Evolutionary conservation across 2,113 vertebrate genomes (phyloP).

Genomic region (Petaurus breviceps): DNA sequence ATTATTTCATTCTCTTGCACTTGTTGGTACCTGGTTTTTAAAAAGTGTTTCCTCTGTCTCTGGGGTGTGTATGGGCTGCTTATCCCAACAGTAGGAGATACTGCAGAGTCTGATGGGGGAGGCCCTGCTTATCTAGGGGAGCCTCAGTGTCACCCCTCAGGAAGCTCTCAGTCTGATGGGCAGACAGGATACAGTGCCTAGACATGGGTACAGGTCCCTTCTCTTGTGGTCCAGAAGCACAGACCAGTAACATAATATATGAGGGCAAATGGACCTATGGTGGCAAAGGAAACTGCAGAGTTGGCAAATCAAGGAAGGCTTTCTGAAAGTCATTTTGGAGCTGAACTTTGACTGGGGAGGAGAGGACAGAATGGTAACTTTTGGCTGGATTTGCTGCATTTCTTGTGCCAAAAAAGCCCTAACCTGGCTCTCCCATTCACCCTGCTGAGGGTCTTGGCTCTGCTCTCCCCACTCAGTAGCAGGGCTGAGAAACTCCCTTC

Average conservation of each 20-base stretch:
- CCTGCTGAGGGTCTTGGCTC: background rate
- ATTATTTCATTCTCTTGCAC: background rate
- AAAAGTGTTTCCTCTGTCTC: background rate
- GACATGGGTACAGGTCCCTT: background rate
- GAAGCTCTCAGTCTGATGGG: background rate
- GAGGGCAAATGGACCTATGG: background rate
- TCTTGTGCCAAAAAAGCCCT: background rate
- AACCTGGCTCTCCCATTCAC: background rate
- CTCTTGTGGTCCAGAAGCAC: background rate
- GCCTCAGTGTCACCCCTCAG: background rate
- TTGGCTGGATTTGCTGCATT: background rate
- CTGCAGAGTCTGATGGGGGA: background rate
- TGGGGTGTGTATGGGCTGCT: background rate
- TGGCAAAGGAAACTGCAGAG: background rate
- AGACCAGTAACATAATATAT: background rate
- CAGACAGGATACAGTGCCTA: background rate
- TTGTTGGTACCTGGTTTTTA: background rate
- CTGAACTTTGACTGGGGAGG: background rate
- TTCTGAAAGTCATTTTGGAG: background rate
- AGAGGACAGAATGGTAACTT: background rate
- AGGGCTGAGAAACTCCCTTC: slow-evolving; percentile 32
- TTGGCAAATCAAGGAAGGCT: too few relatives aligned
- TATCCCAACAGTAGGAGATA: background rate
- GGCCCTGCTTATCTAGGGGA: background rate
- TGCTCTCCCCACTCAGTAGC: background rate